Conservation (phyloP, 1,140 invertebrate genomes). For the Diabrotica undecimpunctata region DNA sequence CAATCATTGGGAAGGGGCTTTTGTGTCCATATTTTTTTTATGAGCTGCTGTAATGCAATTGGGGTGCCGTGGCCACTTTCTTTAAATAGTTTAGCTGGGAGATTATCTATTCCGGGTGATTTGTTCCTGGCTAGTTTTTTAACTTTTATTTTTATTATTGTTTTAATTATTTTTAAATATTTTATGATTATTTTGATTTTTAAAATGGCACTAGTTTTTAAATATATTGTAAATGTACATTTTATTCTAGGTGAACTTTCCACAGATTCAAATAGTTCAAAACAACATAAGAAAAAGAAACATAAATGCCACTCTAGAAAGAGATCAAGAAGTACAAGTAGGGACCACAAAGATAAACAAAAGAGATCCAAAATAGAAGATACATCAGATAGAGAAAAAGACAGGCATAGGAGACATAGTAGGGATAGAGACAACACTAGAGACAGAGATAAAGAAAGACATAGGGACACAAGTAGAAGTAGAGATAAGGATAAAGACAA, state of each 20-base stretch:
- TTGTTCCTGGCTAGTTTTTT: too few relatives aligned
- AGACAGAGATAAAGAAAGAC: slow-evolving; percentile 23
- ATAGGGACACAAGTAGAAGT: slow-evolving; percentile 32
- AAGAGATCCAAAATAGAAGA: slow-evolving; percentile 29
- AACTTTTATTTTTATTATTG: too few relatives aligned
- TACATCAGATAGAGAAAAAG: slow-evolving; percentile 35
- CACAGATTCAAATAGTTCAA: slow-evolving; percentile 53
- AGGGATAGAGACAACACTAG: slow-evolving; percentile 32
- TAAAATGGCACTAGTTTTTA: too few relatives aligned
- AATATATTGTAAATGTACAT: slow-evolving; percentile 40
- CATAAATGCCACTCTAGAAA: slow-evolving; percentile 44
- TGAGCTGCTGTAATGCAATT: too few relatives aligned
- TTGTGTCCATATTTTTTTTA: too few relatives aligned
- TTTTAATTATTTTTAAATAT: too few relatives aligned
- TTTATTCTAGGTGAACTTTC: slow-evolving; percentile 54
- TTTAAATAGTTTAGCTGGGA: too few relatives aligned
- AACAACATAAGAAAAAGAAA: slow-evolving; percentile 40
- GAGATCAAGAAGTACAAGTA: slow-evolving; percentile 44
- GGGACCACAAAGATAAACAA: slow-evolving; percentile 47
- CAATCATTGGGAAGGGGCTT: too few relatives aligned
- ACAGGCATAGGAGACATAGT: slow-evolving; percentile 35
- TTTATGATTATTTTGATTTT: too few relatives aligned
- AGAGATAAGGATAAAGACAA: slow-evolving; percentile 22
- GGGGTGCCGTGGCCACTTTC: too few relatives aligned
- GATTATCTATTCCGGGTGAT: too few relatives aligned